Evolutionary conservation across 2,113 vertebrate species (phyloP).

Genomic region (Alligator mississippiensis): DNA sequence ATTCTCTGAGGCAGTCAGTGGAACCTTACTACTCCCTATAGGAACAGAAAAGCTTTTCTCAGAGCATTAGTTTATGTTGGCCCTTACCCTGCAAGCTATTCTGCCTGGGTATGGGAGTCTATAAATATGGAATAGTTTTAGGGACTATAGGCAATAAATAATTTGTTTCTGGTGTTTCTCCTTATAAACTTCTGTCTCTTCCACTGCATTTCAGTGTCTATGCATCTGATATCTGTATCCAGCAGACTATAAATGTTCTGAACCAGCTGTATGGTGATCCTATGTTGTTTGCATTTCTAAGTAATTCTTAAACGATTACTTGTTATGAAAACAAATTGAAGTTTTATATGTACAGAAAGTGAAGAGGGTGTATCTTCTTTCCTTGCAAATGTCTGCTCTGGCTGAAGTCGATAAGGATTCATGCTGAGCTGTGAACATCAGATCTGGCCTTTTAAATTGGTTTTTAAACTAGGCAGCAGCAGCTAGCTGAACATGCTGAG

Average conservation of each 20-base stretch:
- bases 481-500: background rate
- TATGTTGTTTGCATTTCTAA: background rate
- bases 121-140: constrained; percentile 5
- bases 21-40: background rate
- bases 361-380: background rate
- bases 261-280: background rate
- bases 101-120: background rate
- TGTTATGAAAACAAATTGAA: constrained; percentile 15
- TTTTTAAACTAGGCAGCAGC: background rate
- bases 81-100: constrained; percentile 33
- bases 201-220: background rate
- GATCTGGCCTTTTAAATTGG: background rate
- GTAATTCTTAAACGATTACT: background rate
- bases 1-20: background rate
- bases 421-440: background rate
- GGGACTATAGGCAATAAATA: background rate
- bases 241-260: background rate
- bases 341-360: background rate
- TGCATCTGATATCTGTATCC: background rate
- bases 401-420: background rate
- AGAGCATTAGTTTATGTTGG: background rate
- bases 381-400: background rate
- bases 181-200: background rate
- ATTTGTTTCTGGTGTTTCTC: background rate
- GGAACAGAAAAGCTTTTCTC: background rate